phyloP scores from a whole-genome alignment of 2,888 invertebrate species.

The Clitarchus hookeri region DNA sequence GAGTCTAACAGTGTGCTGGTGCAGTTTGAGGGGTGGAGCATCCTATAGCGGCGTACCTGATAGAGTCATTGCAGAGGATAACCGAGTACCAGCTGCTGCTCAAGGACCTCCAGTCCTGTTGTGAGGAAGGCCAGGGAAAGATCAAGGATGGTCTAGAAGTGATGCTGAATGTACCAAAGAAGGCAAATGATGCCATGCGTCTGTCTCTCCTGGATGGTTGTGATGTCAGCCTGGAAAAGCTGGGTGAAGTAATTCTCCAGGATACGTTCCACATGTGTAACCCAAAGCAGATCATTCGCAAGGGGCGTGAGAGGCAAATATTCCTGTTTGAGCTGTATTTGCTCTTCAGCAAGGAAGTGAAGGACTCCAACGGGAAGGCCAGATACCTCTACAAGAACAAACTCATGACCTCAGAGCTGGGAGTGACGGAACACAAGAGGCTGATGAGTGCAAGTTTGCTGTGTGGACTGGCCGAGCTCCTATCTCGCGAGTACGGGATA shows the following conservation, averaged over 20 bases:
- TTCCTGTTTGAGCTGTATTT: slow-evolving; percentile 97
- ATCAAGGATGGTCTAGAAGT: slow-evolving; percentile 99
- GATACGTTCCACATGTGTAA: slow-evolving; percentile 98
- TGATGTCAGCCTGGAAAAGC: slow-evolving; percentile 86
- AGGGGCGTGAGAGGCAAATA: slow-evolving; percentile 93
- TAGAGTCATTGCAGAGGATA: slow-evolving; percentile 98
- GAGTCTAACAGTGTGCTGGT: slow-evolving; percentile 93
- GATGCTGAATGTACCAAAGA: slow-evolving; percentile 98
- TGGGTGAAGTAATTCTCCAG: slow-evolving; percentile 95
- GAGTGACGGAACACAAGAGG: slow-evolving; percentile 97
- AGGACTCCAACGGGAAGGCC: slow-evolving; percentile 88
- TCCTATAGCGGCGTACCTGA: slow-evolving; percentile 94
- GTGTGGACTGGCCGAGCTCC: slow-evolving; percentile 96
- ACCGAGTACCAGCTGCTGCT: slow-evolving; percentile 96
- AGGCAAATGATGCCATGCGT: slow-evolving; percentile 99
- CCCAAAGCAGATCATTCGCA: slow-evolving; percentile 94
- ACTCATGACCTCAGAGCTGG: slow-evolving; percentile 92
- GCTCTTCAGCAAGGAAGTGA: slow-evolving; percentile 95
- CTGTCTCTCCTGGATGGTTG: slow-evolving; percentile 93
- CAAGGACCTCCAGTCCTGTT: slow-evolving; percentile 94
- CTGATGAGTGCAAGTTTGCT: slow-evolving; percentile 98
- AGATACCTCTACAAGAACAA: slow-evolving; percentile 93
- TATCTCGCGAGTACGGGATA: slow-evolving; percentile 90
- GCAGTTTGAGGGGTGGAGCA: slow-evolving; percentile 90
- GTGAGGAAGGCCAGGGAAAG: slow-evolving; percentile 95